Base-by-base conservation (phyloP, 2,797 vertebrate genomes). In the Semaprochilodus insignis region DNA sequence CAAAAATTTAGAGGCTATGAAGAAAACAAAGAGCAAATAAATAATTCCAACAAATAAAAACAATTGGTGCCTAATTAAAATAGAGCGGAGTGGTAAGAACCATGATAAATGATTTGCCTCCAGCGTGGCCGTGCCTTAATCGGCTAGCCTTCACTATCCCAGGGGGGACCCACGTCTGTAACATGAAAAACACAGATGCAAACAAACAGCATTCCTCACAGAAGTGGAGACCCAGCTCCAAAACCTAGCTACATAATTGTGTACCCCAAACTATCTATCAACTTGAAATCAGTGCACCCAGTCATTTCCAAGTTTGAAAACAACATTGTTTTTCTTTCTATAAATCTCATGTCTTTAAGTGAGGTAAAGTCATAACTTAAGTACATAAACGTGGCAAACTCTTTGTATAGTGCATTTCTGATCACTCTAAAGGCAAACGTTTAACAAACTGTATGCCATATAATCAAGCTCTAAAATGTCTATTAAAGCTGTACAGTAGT, bases 171-270 rank as follows among this genome's bases (percentile, higher is more conserved):
- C 94, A 95, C 11, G 93, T 96, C 96, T 97, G 96, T 88, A 96
- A 95, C 92, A 95, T 93, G 94, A 96, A 96, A 94, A 95, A 96
- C 95, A 95, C 91, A 95, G 95, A 95, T 95, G 94, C 95, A 95
- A 91, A 96, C 95, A 96, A 90, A 95, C 93, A 95, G 87, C 92
- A 93, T 95, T 93, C 93, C 94, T 95, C 92, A 95, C 91, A 95
- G 81, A 93, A 90, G 89, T 83, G 90, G 93, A 94, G 90, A 91
- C 92, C 85, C 85, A 89, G 88, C 81, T 86, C 70, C 88, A 89
- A 74, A 89, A 27, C 81, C 55, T 83, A 81, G 72, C 13, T 74
- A 74, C 71, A 55, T 7, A 74, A n/a, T 6, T 23, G 8, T 48
- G 19, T 72, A n/a, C 51, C 16, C n/a, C 48, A 69, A 60, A 74